These are phyloP conservation scores for Aramus guarauna DNA, from an alignment of 2,113 vertebrate genomes.

Conservation along the genomic window DNA sequence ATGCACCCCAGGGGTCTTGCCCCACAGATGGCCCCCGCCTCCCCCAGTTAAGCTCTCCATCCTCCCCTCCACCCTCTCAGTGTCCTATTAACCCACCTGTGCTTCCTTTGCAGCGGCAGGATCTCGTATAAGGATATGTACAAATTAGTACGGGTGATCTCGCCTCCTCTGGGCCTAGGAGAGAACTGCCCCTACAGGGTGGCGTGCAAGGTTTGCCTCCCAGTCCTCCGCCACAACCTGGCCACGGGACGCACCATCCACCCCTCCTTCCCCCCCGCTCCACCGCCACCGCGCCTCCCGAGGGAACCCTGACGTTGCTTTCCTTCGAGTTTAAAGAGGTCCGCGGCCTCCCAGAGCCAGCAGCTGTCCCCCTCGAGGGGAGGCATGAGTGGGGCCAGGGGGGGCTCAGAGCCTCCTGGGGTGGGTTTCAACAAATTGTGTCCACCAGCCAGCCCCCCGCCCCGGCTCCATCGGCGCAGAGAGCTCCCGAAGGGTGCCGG, in stretches of 20 bases:
- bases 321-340: constrained; percentile 83
- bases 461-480: neutral
- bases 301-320: constrained; percentile 75
- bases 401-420: neutral
- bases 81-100: constrained; percentile 84
- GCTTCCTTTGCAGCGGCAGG: constrained; percentile 97
- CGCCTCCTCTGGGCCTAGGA: constrained; percentile 99
- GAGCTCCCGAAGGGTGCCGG: accelerated
- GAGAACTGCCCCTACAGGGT: constrained; percentile 99
- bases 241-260: constrained; percentile 70
- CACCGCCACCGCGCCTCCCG: constrained; percentile 70
- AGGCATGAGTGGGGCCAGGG: neutral
- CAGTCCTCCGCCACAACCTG: constrained; percentile 76
- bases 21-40: neutral
- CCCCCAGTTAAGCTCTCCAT: constrained; percentile 13
- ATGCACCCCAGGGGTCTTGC: neutral
- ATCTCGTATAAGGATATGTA: constrained; percentile 99
- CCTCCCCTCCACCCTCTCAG: constrained; percentile 57
- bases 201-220: constrained; percentile 99
- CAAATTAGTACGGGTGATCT: constrained; percentile 99
- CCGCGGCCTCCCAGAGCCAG: constrained; percentile 76
- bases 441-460: neutral
- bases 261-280: constrained; percentile 64
- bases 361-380: constrained; percentile 69
- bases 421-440: constrained; percentile 26